Evolutionary conservation across 2,113 vertebrate species (phyloP), one percentile per base, ranked within the genome.

Genomic region (Neodontobutis hainanensis): DNA sequence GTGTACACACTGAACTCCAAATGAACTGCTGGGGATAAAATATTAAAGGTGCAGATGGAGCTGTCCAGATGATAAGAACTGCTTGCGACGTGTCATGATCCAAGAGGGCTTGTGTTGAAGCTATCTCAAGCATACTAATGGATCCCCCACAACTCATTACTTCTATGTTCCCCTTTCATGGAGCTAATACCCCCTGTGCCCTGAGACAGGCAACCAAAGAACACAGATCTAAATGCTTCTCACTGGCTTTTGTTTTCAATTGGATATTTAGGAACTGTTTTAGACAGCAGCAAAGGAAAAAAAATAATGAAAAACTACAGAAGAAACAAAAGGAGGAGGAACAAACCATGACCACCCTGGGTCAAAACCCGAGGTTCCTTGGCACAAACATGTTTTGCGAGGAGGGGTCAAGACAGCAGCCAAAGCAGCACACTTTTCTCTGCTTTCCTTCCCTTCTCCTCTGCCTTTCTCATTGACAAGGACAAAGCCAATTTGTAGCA

Each of bases 41-140:
- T 97, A 99, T 99, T 99, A 94, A 99, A 93, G 92, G 95, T 94
- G 94, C 95, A 97, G 95, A 99, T 99, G 96, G 96, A 98, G 94
- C 94, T 95, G 95, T 97, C 95, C 94, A 89, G 92, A 93, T 96
- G 96, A 97, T 92, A 95, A 94, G 94, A 96, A 96, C 94, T 92
- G 91, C 93, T 96, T 91, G 88, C 93, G 94, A 96, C 87, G 89
- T 95, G 95, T 96, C 95, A 97, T 96, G 96, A 97, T 98, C 95
- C 93, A 94, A 95, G 91, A 89, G 89, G 85, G 84, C 94, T 94
- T 93, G 95, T 93, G 95, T 95, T 95, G 94, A 94, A 94, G 88
- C 92, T 91, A 95, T 94, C 94, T 95, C 94, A 96, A 93, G 95
- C 94, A 96, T 95, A 93, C 93, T 96, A 97, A 97, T 96, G 94